A percentile compares a stretch with the other conserved stretches of the same genome.
These are phyloP conservation scores for Antennarius maculatus DNA, from an alignment of 2,797 vertebrate species.

Conservation along the genomic window DNA sequence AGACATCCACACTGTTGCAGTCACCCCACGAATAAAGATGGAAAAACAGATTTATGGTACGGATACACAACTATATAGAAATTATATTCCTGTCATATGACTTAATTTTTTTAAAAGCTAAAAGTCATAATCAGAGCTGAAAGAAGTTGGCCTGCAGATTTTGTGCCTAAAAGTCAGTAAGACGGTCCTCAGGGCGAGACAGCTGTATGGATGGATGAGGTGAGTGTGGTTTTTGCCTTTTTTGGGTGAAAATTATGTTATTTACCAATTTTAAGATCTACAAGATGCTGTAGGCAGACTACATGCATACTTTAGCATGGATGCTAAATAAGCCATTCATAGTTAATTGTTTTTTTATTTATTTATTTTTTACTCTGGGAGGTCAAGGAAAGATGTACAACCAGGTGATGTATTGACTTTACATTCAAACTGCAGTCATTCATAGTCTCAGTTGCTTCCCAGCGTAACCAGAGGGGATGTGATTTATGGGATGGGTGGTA, in stretches of 20 bases:
- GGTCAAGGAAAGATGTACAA: neutral
- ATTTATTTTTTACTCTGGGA: neutral
- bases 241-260: neutral
- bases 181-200: too few relatives aligned
- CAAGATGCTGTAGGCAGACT: neutral
- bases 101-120: neutral
- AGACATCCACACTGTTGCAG: too few relatives aligned
- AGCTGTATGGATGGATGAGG: too few relatives aligned
- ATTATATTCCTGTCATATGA: neutral
- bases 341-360: neutral
- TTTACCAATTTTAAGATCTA: neutral
- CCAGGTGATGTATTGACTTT: neutral
- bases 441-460: neutral
- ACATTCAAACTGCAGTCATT: neutral
- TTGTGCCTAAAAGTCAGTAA: too few relatives aligned
- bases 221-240: too few relatives aligned
- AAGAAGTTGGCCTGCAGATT: neutral
- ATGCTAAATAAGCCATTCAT: neutral
- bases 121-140: neutral
- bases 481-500: slow-evolving; percentile 64
- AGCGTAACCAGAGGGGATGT: slow-evolving; percentile 51
- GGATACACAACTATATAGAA: too few relatives aligned
- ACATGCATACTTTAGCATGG: too few relatives aligned
- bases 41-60: too few relatives aligned
- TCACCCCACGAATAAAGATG: too few relatives aligned